Evolutionary conservation across 2,113 vertebrate species (phyloP).

Genomic region (Aegotheles bennettii): DNA sequence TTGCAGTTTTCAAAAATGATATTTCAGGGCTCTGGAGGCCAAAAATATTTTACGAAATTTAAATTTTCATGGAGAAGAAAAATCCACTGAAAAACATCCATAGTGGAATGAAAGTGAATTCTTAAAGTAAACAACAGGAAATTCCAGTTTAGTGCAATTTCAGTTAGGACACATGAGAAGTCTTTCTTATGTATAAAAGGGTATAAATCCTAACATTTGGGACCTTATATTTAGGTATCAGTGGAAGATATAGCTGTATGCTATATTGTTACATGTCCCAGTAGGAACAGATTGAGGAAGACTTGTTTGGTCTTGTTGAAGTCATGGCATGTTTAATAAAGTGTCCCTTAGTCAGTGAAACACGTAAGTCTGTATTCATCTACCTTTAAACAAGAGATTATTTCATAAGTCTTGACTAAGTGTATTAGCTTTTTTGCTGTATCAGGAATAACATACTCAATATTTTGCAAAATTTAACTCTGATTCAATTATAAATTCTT

Average conservation of each 20-base stretch:
- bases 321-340: background rate
- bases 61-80: background rate
- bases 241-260: background rate
- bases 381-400: background rate
- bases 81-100: background rate
- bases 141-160: background rate
- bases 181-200: background rate
- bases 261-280: background rate
- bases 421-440: background rate
- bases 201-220: background rate
- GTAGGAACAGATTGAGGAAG: background rate
- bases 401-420: background rate
- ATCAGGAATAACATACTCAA: background rate
- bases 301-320: background rate
- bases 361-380: background rate
- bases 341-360: background rate
- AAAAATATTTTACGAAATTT: background rate
- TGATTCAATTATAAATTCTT: background rate
- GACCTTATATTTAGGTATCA: background rate
- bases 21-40: background rate
- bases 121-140: background rate
- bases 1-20: background rate
- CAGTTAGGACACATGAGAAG: background rate
- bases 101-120: background rate
- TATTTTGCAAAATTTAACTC: background rate